Evolutionary conservation across 2,797 vertebrate species (phyloP), one percentile per base, ranked within the genome.

Genomic region (Decapterus maruadsi): DNA sequence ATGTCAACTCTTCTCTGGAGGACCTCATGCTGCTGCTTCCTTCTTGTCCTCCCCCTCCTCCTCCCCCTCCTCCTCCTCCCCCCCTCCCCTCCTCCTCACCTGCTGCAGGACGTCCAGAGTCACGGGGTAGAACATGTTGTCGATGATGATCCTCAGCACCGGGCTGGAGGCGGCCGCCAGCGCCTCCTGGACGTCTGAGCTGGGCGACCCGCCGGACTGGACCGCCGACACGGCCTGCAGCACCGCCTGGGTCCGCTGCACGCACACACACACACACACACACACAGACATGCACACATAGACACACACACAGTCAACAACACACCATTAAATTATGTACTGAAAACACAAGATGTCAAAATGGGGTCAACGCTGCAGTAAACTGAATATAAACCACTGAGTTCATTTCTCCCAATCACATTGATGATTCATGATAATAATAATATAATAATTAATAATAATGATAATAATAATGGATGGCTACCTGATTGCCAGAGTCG

Each of bases 81-180:
- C 31, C 31, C 6, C 31, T 31, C 31, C n/a, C n/a, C n/a, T n/a
- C n/a, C n/a, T n/a, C n/a, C 50, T 2, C 19, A 98, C 98, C 96
- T 99, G 98, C 90, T 99, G 98, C 87, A 99, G 95, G 34, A 99
- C 98, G 77, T 99, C 98, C 93, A 99, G 94, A 10, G 98, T 99
- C 56, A 99, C 98, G 0, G 98, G 98, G 90, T 99, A 99, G 92
- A 99, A 99, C 98, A 99, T 99, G 91, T 99, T 99, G 92, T 99
- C 98, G 58, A 99, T 98, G 92, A 99, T 99, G 92, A 99, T 98
- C 91, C 97, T 94, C 85, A 99, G 95, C 14, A 99, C 97, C 1
- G 98, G 98, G 88, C 98, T 99, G 77, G 97, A 97, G 29, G 96
- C 95, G 12, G 96, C 96, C 69, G 96, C 95, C 20, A 98, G 94